Conservation (phyloP, 2,888 invertebrate genomes). For the Cremastinae sp. region DNA sequence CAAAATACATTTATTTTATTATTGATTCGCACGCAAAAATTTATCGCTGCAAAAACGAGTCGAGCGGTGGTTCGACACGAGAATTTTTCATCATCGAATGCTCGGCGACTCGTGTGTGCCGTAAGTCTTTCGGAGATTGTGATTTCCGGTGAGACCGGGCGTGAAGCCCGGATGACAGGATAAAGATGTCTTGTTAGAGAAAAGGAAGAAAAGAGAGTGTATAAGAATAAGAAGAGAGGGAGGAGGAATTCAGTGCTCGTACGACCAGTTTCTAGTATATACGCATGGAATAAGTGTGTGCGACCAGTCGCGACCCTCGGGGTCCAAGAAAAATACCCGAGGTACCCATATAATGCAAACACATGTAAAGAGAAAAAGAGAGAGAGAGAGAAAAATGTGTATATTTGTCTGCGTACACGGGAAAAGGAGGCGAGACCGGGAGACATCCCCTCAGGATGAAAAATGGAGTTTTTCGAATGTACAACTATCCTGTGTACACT, state of each 20-base stretch:
- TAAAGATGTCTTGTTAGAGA: slow-evolving; percentile 60
- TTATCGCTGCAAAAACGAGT: background rate
- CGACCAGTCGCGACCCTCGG: slow-evolving; percentile 41
- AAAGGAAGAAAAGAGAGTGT: slow-evolving; percentile 26
- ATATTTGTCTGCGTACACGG: slow-evolving; percentile 47
- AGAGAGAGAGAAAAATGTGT: slow-evolving; percentile 17
- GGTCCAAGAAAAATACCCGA: slow-evolving; percentile 34
- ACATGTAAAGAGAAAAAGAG: slow-evolving; percentile 45
- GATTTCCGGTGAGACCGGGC: slow-evolving; percentile 60
- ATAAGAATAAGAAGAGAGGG: too few relatives aligned
- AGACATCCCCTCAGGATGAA: slow-evolving; percentile 56
- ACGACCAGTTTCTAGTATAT: slow-evolving; percentile 49
- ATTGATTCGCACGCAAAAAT: too few relatives aligned
- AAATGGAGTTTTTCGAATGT: slow-evolving; percentile 54
- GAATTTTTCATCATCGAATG: too few relatives aligned
- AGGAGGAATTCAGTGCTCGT: slow-evolving; percentile 30
- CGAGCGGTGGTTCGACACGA: background rate
- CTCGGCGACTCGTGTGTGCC: too few relatives aligned
- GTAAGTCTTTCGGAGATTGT: slow-evolving; percentile 23
- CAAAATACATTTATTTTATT: too few relatives aligned
- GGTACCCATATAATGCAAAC: slow-evolving; percentile 13
- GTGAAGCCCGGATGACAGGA: slow-evolving; percentile 58
- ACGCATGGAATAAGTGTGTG: too few relatives aligned
- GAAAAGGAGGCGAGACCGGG: slow-evolving; percentile 34
- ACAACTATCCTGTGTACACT: slow-evolving; percentile 14